Evolutionary conservation across 2,888 invertebrate genomes (phyloP), one percentile per base, ranked within the genome.

Genomic region (Polydrusus tereticollis): DNA sequence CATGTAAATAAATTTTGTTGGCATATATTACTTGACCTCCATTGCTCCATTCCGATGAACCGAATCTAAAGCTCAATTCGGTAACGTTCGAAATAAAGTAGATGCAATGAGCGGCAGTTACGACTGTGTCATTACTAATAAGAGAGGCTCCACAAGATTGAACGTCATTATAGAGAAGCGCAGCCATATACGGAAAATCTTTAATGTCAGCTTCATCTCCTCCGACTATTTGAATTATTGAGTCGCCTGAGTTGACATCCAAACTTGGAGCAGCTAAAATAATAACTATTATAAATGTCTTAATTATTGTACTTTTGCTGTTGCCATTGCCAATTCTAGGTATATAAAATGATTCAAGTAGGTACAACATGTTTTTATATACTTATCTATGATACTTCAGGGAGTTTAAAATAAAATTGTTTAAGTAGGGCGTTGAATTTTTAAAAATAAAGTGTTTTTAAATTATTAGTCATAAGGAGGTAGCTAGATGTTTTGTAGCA

Each of bases 141-240:
- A 88, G 85, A 0, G 87, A 86, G 0, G 85, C 88, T 0, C 88
- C 88, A 59, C 88, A 88, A 74, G 87, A 86, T 6, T 87, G 87
- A 70, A 83, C 85, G 0, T 84, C 84, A 76, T 84, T 84, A 79
- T 86, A 86, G 2, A 87, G 76, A 3, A 88, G 78, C 0, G 88
- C 88, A 29, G 87, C 85, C 77, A 88, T 87, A 86, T 88, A 88
- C 0, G 65, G 71, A 2, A 45, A 14, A 20, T 70, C 58, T 8
- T 21, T 45, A 26, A 68, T 68, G 41, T 68, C 20, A 12, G 58
- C 59, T 23, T 29, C 50, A 0, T 14, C 21, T 8, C 68, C 68
- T n/a, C 68, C 68, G 1, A 69, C 52, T 10, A 66, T 66, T 33
- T n/a, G n/a, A n/a, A n/a, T n/a, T n/a, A n/a, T n/a, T n/a, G n/a